These are phyloP conservation scores for Metaphire vulgaris DNA, from an alignment of 1,140 invertebrate genomes.

Conservation along the genomic window DNA sequence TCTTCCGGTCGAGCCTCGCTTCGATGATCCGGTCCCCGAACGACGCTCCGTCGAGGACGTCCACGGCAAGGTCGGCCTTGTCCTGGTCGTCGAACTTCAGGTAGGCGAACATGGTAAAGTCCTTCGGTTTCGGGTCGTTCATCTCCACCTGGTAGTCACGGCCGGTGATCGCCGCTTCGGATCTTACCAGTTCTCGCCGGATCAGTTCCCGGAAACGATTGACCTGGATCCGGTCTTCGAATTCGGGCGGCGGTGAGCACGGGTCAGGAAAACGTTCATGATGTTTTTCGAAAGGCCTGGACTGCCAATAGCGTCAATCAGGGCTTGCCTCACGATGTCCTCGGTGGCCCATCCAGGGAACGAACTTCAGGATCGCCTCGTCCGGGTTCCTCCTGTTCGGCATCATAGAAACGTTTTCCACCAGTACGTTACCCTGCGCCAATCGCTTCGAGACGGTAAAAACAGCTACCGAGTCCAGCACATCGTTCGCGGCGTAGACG, in stretches of 20 bases:
- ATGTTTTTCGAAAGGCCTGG: background rate
- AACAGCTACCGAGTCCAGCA: background rate
- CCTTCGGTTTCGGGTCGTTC: background rate
- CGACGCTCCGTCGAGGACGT: background rate
- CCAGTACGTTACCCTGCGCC: background rate
- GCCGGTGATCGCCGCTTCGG: background rate
- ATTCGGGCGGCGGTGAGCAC: too few species aligned
- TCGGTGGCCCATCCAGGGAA: background rate
- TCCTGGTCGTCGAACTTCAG: background rate
- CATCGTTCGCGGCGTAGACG: background rate
- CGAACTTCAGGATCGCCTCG: background rate
- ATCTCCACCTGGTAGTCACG: background rate
- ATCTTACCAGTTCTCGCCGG: background rate
- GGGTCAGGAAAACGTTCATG: background rate
- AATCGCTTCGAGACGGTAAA: background rate
- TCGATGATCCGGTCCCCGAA: background rate
- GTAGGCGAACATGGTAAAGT: background rate
- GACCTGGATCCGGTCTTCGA: too few species aligned
- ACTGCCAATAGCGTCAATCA: background rate
- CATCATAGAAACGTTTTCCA: background rate
- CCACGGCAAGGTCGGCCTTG: background rate
- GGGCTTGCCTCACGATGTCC: background rate
- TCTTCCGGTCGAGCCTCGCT: background rate
- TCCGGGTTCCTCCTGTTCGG: background rate
- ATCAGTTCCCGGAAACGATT: background rate